Evolutionary conservation across 2,797 vertebrate genomes (phyloP).

Genomic region (Bradypodion ventrale): DNA sequence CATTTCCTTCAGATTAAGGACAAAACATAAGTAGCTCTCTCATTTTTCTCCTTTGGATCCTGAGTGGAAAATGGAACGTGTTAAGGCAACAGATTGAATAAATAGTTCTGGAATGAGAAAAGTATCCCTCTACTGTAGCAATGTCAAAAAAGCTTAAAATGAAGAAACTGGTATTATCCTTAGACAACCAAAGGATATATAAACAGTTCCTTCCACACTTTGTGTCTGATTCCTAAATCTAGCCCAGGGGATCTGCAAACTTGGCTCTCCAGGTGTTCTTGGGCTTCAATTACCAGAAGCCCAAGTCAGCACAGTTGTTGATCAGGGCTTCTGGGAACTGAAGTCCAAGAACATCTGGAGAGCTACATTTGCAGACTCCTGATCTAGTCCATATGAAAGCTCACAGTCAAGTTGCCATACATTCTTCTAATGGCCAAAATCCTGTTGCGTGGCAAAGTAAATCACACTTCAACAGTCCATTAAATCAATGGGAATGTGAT

Average conservation of each 20-base stretch:
- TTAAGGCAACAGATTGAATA: background rate
- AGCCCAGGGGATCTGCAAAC: no score
- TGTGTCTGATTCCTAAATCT: background rate
- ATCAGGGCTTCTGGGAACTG: no score
- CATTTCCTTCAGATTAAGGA: slow-evolving; percentile 28
- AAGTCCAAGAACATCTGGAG: no score
- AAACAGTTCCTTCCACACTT: background rate
- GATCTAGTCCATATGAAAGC: background rate
- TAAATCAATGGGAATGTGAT: no score
- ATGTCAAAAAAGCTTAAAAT: background rate
- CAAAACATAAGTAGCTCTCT: slow-evolving; percentile 21
- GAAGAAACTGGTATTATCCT: background rate
- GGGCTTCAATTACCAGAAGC: no score
- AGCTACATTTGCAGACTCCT: no score
- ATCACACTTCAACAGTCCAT: no score
- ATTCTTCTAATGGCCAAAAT: background rate
- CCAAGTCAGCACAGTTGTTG: no score
- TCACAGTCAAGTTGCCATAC: background rate
- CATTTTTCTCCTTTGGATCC: slow-evolving; percentile 8
- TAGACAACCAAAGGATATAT: background rate
- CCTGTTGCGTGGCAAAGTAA: no score
- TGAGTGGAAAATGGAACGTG: slow-evolving; percentile 14
- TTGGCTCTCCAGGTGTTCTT: no score
- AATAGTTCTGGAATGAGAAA: slow-evolving; percentile 12
- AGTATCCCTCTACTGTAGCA: background rate